Evolutionary conservation across 2,888 invertebrate genomes (phyloP).

Genomic region (Harpalus rufipes): DNA sequence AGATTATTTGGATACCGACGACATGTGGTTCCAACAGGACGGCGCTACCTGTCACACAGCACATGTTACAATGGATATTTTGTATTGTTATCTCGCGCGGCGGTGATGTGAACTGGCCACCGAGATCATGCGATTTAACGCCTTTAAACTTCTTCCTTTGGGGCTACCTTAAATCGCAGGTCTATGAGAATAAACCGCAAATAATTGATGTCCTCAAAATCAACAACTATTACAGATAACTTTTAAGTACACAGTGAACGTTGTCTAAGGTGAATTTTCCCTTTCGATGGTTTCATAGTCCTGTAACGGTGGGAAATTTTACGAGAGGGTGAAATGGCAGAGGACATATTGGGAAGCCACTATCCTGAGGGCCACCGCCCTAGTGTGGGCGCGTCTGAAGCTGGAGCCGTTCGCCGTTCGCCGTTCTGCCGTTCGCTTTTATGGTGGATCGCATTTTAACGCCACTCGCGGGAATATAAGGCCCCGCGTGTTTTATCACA

Average conservation of each 20-base stretch:
- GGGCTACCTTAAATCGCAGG: no score
- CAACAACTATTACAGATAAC: neutral
- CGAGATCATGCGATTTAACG: no score
- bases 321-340: neutral
- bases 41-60: no score
- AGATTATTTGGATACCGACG: no score
- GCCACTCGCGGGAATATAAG: conserved; percentile 58
- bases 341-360: neutral
- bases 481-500: conserved; percentile 53
- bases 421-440: conserved; percentile 46
- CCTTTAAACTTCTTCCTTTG: no score
- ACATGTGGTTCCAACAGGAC: no score
- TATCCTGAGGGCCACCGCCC: neutral
- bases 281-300: neutral
- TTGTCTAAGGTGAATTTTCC: neutral
- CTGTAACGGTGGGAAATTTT: neutral
- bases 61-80: no score
- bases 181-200: no score
- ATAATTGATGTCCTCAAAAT: no score
- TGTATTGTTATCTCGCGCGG: no score
- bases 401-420: conserved; percentile 8
- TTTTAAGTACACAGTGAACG: neutral
- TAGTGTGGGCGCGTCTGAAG: conserved; percentile 7
- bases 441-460: conserved; percentile 60
- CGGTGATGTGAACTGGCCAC: no score